Conservation (phyloP, 2,113 vertebrate species). For the Cyanoramphus novaezelandiae region DNA sequence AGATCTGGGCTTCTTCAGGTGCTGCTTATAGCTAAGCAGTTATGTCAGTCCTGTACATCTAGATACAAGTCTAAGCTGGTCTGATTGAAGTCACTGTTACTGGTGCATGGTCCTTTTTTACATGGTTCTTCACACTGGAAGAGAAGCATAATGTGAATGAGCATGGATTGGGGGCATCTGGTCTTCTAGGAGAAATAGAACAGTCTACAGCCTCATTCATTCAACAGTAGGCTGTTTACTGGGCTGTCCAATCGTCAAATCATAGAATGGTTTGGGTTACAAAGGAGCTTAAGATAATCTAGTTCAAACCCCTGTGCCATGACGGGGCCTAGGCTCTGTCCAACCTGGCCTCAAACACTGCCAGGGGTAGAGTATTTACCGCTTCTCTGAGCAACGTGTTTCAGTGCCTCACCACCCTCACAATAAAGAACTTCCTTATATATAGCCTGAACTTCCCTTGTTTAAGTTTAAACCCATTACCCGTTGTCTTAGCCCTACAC, state of each 20-base stretch:
- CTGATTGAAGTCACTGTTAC: neutral
- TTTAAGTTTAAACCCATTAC: neutral
- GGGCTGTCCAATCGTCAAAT: neutral
- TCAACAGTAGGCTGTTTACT: neutral
- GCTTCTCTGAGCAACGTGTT: neutral
- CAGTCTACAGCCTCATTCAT: neutral
- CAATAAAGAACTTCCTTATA: neutral
- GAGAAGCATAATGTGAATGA: neutral
- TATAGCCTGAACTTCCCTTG: neutral
- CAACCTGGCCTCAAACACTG: neutral
- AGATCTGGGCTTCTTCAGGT: neutral
- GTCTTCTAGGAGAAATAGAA: neutral
- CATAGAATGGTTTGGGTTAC: neutral
- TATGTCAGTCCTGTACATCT: accelerated
- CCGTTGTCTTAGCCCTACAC: neutral
- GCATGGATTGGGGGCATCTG: accelerated
- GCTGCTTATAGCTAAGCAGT: neutral
- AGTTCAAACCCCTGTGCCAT: neutral
- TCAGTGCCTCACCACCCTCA: neutral
- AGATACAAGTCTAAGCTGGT: neutral
- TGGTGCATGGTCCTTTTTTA: neutral
- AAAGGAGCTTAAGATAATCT: neutral
- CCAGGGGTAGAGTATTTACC: neutral
- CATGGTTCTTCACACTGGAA: neutral
- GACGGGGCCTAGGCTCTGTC: neutral